Base-by-base conservation (phyloP, 1,140 invertebrate species). In the Orussus abietinus region DNA sequence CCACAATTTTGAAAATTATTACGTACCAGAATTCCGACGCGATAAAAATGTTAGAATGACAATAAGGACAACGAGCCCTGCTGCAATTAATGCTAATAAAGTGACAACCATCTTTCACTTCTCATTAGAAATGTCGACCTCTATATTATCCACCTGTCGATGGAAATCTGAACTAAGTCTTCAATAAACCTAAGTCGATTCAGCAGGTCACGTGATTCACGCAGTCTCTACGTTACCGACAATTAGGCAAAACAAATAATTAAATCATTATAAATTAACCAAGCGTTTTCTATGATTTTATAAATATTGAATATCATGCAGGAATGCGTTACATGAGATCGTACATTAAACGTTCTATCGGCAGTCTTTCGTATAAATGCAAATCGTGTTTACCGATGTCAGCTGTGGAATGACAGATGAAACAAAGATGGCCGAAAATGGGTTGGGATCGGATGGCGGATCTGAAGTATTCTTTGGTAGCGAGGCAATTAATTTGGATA, bases 401-500 rank as follows among this genome's bases (percentile, higher is more conserved):
- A 66, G 46, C 61, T 84, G 5, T 57, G 86, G 2, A 47, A 68
- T 51, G 45, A 53, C 47, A 49, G 43, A 38, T 43, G 31, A 25
- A 43, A 36, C 32, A 57, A 70, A 69, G 59, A 74, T 74, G 71
- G 69, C 71, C 45, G 69, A 74, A 43, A 72, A 71, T 62, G 68
- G 66, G 41, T 69, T 82, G 52, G 81, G 80, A 57, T 83, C 80
- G 15, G 80, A 83, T 63, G 70, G 79, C 29, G 81, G 79, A 47
- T 83, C 80, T 42, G 78, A 79, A 28, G 82, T 81, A 55, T 83
- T 81, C 62, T 64, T 83, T 39, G 67, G 77, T 42, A 56, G 64
- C 25, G 76, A 75, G 34, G 61, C 72, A 5, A 59, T 77, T 43
- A 80, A 79, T 57, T 67, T 83, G 42, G 81, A 84, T 62, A 78